Evolutionary conservation across 2,113 vertebrate genomes (phyloP), one percentile per base, ranked within the genome.

Genomic region (Struthio camelus): DNA sequence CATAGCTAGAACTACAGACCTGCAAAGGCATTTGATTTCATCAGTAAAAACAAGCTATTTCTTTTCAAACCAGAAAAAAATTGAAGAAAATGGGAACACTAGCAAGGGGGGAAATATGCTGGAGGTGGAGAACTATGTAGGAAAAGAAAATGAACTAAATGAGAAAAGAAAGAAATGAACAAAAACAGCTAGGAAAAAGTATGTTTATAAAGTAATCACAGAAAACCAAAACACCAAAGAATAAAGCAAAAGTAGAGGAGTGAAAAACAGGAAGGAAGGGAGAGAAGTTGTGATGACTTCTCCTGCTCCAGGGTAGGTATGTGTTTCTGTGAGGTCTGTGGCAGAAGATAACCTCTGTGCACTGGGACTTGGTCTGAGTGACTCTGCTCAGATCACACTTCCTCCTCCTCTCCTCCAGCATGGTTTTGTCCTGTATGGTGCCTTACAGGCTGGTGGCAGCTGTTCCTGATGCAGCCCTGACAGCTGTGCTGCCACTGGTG

Each of bases 291-390:
- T 42, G 18, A 28, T 50, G 6, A 4, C 9, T 70, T 19, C 32
- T 77, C 2, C 17, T 44, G 1, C 27, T 76, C 5, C 17, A n/a
- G 38, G 24, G 30, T 6, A 24, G 80, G 28, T 9, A 3, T 0
- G 0, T 58, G 32, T 59, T 48, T 32, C 56, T 58, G 30, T 59
- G 69, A 50, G 8, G 10, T 30, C 24, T 56, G 65, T 32, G 23
- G 20, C 12, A 48, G 38, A 2, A 6, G 22, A 3, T 8, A 44
- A 14, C n/a, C 53, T 58, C 30, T 2, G 32, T 7, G 1, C 3
- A 2, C 5, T 2, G 24, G 0, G 4, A 16, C 8, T 32, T 81
- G 69, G 16, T 58, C 58, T 65, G 48, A 1, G 32, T 34, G 11
- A 34, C 9, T 10, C 34, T 58, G 56, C 18, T 51, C 30, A n/a